Evolutionary conservation across 2,113 vertebrate genomes (phyloP).

Genomic region (Brachyhypopomus gauderio): DNA sequence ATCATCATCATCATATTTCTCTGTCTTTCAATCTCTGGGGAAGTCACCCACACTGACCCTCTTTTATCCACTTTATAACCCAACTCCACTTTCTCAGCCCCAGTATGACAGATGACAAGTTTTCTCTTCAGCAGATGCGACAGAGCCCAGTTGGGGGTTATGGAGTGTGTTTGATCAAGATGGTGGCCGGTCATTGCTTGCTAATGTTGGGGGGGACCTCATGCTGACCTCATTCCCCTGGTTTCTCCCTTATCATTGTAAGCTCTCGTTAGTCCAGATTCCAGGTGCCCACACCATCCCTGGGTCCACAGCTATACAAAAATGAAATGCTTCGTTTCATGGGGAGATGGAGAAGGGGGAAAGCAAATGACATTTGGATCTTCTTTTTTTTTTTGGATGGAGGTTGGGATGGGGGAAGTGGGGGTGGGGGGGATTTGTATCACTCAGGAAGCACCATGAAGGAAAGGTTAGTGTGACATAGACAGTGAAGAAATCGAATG

Average conservation of each 20-base stretch:
- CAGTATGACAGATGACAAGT: conserved; percentile 69
- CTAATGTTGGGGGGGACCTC: conserved; percentile 72
- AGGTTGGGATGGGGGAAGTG: neutral
- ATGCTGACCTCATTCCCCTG: conserved; percentile 74
- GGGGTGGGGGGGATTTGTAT: neutral
- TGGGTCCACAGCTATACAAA: conserved; percentile 80
- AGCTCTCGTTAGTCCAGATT: conserved; percentile 75
- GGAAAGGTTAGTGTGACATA: too few relatives aligned
- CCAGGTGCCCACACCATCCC: conserved; percentile 37
- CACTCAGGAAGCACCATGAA: too few relatives aligned
- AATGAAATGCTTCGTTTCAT: conserved; percentile 70
- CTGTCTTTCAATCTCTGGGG: neutral
- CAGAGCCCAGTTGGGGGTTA: conserved; percentile 77
- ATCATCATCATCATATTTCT: conserved; percentile 2
- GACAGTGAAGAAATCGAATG: too few relatives aligned
- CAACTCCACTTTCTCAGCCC: conserved; percentile 26
- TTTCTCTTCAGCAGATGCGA: conserved; percentile 79
- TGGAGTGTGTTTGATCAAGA: conserved; percentile 79
- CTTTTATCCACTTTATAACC: conserved; percentile 38
- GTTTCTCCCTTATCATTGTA: conserved; percentile 67
- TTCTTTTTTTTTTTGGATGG: too few relatives aligned
- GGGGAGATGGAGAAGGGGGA: neutral
- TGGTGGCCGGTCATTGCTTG: conserved; percentile 79
- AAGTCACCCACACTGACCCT: neutral
- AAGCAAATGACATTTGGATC: neutral